These are phyloP conservation scores for Falco naumanni DNA, from an alignment of 2,797 vertebrate genomes.

Conservation along the genomic window DNA sequence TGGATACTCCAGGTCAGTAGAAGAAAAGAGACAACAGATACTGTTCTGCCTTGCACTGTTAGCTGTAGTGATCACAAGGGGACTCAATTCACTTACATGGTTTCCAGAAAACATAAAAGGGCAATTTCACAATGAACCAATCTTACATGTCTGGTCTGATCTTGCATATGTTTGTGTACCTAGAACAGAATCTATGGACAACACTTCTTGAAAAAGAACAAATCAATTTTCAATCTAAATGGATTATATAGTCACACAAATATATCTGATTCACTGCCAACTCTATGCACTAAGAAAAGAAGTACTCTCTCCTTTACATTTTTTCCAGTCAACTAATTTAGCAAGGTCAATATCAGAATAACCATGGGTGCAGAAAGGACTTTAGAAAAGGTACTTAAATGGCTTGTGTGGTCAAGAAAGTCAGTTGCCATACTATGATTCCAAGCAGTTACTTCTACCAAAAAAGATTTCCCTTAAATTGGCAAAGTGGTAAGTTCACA, in stretches of 20 bases:
- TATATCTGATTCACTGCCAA: neutral
- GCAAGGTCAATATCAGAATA: neutral
- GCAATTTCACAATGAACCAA: neutral
- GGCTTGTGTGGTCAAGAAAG: neutral
- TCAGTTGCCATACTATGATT: neutral
- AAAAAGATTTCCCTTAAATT: neutral
- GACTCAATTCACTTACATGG: neutral
- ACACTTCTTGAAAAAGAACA: neutral
- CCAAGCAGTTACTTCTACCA: neutral
- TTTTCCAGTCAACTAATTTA: neutral
- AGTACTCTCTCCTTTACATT: neutral
- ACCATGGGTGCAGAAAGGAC: neutral
- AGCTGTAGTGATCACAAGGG: neutral
- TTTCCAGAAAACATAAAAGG: neutral
- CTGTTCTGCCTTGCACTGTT: neutral
- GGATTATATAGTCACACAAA: neutral
- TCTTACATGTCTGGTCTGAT: neutral
- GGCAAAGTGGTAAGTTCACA: neutral
- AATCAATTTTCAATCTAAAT: neutral
- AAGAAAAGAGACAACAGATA: neutral
- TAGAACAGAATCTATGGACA: neutral
- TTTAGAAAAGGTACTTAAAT: neutral
- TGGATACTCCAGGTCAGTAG: neutral
- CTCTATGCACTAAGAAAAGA: neutral
- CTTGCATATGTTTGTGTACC: neutral